Base-by-base conservation (phyloP, 1,140 invertebrate genomes). In the Thrips palmi region DNA sequence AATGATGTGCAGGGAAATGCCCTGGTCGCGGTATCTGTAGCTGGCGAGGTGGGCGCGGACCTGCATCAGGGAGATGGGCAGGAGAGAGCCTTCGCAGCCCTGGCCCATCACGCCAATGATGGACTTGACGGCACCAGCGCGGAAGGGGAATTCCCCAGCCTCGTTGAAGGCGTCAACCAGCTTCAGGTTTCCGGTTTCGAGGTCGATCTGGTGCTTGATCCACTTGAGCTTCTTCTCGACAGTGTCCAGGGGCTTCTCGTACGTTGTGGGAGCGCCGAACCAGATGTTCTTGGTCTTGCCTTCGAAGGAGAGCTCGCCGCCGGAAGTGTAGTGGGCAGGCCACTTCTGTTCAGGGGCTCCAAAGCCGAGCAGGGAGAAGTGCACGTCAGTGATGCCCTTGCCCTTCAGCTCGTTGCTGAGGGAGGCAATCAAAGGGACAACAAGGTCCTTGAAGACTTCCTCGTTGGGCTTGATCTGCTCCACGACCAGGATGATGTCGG, bases 401-500 rank as follows among this genome's bases (percentile, higher is more conserved):
- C 58, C 54, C 44, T 58, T 61, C n/a, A 67, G 42, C 45, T 65
- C 60, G 17, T 50, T 57, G 31, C 47, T 62, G 2, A 67, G 32
- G 4, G 57, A 52, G n/a, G 41, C 44, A 32, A 64, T 56, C 37
- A 65, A 39, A 11, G 57, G 55, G 4, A 48, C 47, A 27, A 65
- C 35, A 18, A 65, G 43, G 14, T 64, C 58, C 35, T 63, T 62
- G 48, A 56, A 64, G 6, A 62, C 37, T 31, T 62, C 60, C 24
- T 61, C 57, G 36, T 65, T 67, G 1, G 56, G 42, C 11, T 43
- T 15, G 27, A 49, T 52, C 48, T 55, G 71, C 55, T 83, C 77
- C n/a, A 82, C 61, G 4, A 75, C 60, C 23, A 83, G 58, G 4
- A 84, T 55, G 41, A 83, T 60, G 47, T 84, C 80, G 6, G 77